Conservation (phyloP, 2,113 vertebrate genomes). For the Anoplopoma fimbria region DNA sequence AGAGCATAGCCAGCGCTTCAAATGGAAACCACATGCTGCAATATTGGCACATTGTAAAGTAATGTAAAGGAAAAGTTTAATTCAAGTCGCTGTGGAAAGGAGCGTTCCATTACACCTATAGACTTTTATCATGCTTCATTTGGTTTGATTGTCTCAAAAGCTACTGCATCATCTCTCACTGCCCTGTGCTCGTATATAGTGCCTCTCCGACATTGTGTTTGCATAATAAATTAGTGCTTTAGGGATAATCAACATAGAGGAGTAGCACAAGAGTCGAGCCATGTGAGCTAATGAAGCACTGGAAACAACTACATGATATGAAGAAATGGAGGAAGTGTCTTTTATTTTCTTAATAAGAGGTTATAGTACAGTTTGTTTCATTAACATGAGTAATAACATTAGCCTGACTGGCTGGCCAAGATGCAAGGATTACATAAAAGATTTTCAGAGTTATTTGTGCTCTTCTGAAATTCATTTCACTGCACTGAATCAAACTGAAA, state of each 20-base stretch:
- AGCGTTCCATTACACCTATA: not conserved
- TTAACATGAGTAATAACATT: slow-evolving; percentile 6
- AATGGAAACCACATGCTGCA: slow-evolving; percentile 82
- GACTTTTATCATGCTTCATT: not conserved
- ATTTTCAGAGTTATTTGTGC: slow-evolving; percentile 9
- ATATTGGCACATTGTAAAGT: slow-evolving; percentile 4
- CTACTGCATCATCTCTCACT: not conserved
- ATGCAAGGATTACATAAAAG: not conserved
- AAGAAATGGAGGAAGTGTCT: slow-evolving; percentile 4
- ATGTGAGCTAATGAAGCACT: slow-evolving; percentile 4
- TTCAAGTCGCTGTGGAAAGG: not conserved
- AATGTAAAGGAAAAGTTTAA: slow-evolving; percentile 18
- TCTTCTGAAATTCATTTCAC: slow-evolving; percentile 1
- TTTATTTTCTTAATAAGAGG: slow-evolving; percentile 9
- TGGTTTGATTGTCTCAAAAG: not conserved
- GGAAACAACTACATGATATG: slow-evolving; percentile 1
- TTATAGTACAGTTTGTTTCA: slow-evolving; percentile 20
- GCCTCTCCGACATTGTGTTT: not conserved
- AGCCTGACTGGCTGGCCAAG: not conserved
- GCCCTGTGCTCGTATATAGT: not conserved
- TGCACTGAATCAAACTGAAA: slow-evolving; percentile 9
- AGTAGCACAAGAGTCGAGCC: not conserved
- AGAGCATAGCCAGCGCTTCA: slow-evolving; percentile 37
- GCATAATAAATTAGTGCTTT: not conserved
- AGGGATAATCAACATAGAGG: not conserved